Evolutionary conservation across 2,797 vertebrate species (phyloP), one percentile per base, ranked within the genome.

Genomic region (Mionectes olivaceus): DNA sequence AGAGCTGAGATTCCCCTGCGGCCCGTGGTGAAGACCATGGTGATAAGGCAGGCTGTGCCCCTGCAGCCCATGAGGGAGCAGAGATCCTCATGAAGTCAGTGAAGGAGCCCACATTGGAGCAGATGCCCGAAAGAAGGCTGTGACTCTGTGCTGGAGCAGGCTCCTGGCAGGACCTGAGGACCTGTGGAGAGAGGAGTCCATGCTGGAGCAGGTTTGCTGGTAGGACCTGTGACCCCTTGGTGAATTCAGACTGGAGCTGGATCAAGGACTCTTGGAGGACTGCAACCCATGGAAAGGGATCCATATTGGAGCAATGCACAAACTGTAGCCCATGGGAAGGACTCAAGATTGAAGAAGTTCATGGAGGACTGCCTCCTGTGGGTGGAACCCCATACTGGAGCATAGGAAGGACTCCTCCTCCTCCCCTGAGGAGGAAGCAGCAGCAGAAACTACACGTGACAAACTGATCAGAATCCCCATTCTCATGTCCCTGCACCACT

Each of bases 361-460:
- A 5, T 30, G 41, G 17, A 70, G 56, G 17, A 47, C 33, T 77
- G 46, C 32, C 18, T 57, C 19, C 44, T 44, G 28, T 37, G 43
- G 18, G 8, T 49, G 59, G 43, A n/a, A 50, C 10, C 23, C 8
- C 32, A 79, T 44, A 56, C 7, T 19, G 19, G 35, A 43, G 12
- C 15, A 71, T 4, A 8, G 22, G 15, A 63, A 49, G 57, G 27
- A 49, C 5, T 32, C 35, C 55, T 70, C 6, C 59, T 41, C 19
- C 28, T 7, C 22, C 9, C 12, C 35, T 32, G 19, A 73, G 67
- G 28, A 65, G 19, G 37, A 64, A 65, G 5, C 17, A 67, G 41
- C 0, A 0, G 33, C 22, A 60, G 69, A 19, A 75, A 49, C 33
- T 30, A 50, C n/a, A 28, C 0, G 1, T 12, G 28, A 25, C 52